Evolutionary conservation across 2,113 vertebrate genomes (phyloP), one percentile per base, ranked within the genome.

Genomic region (Syngnathoides biaculeatus): DNA sequence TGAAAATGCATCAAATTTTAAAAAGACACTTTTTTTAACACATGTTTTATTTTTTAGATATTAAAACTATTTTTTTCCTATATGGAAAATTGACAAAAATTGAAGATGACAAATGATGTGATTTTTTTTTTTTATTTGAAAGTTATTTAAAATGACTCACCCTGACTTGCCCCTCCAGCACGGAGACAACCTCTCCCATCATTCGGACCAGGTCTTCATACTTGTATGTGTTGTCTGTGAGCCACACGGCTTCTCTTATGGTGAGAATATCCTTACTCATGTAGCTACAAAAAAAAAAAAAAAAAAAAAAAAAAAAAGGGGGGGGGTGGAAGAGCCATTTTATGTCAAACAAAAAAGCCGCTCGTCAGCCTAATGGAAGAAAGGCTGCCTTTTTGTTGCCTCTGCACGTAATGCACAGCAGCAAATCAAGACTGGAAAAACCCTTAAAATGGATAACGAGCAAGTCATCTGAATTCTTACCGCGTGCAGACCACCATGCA

Each of bases 401-500:
- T 14, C 45, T 19, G 2, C 48, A 9, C 4, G 10, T 11, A 43
- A 43, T 11, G 42, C 2, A 13, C 12, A 17, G 19, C 45, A 19
- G 15, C 15, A 27, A 55, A 6, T 22, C 22, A 10, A 55, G 52
- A 1, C 4, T 3, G 26, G 12, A 57, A 30, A 55, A 55, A 26
- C 12, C 24, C 26, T 15, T 5, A 8, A 26, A 26, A 56, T 8
- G 22, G 52, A 52, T 4, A 3, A 47, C 14, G 35, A 17, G 57
- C 27, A 27, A 19, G 22, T 30, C 52, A 8, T 57, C 27, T 5
- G 20, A 27, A 20, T 60, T 45, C 65, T 45, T 43, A 99, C 97
- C 97, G 92, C 77, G 97, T 98, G 74, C 95, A 96, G 82, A 99
- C 95, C 48, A 99, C 97, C 97, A 99, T 98, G 92, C 97, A 99